phyloP scores from a whole-genome alignment of 1,140 invertebrate species.

The Diabrotica undecimpunctata region DNA sequence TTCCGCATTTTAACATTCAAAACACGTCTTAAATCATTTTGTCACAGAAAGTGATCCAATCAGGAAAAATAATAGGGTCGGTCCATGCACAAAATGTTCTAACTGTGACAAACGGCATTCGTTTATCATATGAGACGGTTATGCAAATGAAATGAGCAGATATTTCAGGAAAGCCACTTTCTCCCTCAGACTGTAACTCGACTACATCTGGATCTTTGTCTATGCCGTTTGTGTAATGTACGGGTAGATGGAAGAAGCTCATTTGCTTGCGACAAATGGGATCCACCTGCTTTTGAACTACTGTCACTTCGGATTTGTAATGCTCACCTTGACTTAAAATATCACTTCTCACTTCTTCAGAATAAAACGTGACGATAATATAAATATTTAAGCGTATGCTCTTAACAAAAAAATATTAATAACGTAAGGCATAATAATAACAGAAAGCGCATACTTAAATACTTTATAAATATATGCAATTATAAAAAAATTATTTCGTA shows the following conservation, averaged over 20 bases:
- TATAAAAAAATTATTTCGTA: too few species aligned
- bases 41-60: slow-evolving; percentile 26
- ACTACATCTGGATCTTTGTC: neutral
- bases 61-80: slow-evolving; percentile 26
- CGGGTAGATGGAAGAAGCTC: neutral
- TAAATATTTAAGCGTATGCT: too few species aligned
- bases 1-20: neutral
- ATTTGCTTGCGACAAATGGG: neutral
- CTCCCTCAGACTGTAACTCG: neutral
- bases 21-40: slow-evolving; percentile 24
- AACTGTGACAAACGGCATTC: slow-evolving; percentile 19
- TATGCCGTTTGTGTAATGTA: neutral
- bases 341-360: too few species aligned
- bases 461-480: too few species aligned
- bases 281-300: too few species aligned
- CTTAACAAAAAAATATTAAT: too few species aligned
- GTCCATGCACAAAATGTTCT: slow-evolving; percentile 9
- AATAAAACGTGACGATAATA: too few species aligned
- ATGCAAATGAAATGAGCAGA: slow-evolving; percentile 17
- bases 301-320: too few species aligned
- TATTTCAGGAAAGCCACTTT: slow-evolving; percentile 22
- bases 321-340: too few species aligned
- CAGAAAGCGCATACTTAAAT: too few species aligned
- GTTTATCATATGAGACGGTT: slow-evolving; percentile 20
- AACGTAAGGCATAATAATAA: too few species aligned